Base-by-base conservation (phyloP, 2,113 vertebrate species). In the Hystrix cristata region DNA sequence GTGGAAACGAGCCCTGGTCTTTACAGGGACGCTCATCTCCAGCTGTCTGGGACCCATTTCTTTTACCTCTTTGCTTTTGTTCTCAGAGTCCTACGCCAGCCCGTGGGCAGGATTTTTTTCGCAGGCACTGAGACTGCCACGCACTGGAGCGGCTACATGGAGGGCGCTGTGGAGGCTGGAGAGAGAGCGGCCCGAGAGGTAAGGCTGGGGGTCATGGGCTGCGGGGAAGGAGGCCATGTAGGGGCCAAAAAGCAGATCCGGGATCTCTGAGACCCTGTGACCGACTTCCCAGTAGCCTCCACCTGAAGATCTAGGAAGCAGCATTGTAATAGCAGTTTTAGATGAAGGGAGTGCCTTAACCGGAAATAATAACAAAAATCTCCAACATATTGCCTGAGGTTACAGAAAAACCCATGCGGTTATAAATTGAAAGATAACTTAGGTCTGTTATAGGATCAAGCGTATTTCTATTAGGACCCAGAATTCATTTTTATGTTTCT, bases 91-190 rank as follows among this genome's bases (percentile, higher is more conserved):
- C 98, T 99, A 95, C 99, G 99, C 81, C 99, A 99, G 96, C 99
- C 99, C 0, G 87, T 99, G 62, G 99, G 98, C 94, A 99, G 95
- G 95, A 98, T 99, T 97, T 99, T 99, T 96, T 99, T 99, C 55
- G 99, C 99, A 4, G 99, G 99, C 78, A 99, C 99, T 0, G 99
- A 99, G 97, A 99, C 99, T 3, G 99, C 99, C 93, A 99, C 99
- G 0, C 99, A 99, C 85, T 99, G 99, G 99, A 99, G 99, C 0
- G 99, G 99, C 8, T 99, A 99, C 98, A 99, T 99, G 99, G 99
- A 99, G 71, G 99, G 99, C 0, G 99, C 99, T 0, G 99, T 99
- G 13, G 99, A 99, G 97, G 99, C 99, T 19, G 99, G 99, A 74
- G 99, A 99, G 96, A 99, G 99, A 97, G 99, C 99, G 3, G 99